These are phyloP conservation scores for Hippocampus zosterae DNA, from an alignment of 2,113 vertebrate genomes.

Conservation along the genomic window DNA sequence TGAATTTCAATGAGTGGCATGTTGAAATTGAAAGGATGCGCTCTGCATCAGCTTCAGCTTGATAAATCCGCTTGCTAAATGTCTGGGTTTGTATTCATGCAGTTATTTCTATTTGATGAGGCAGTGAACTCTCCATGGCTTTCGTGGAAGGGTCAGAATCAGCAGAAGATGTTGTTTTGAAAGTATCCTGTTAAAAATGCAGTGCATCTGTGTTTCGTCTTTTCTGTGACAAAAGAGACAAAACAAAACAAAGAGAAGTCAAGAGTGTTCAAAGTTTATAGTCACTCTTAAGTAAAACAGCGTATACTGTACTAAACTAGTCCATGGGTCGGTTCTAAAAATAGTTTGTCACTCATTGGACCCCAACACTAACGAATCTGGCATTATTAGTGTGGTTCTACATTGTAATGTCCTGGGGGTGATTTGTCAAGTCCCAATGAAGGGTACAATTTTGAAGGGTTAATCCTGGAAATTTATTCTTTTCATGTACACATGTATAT, in stretches of 20 bases:
- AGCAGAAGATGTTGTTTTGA: slow-evolving; percentile 12
- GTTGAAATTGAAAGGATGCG: slow-evolving; percentile 30
- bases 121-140: slow-evolving; percentile 10
- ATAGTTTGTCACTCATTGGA: too few species aligned
- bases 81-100: slow-evolving; percentile 21
- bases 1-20: slow-evolving; percentile 27
- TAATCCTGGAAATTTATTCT: background rate
- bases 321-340: too few species aligned
- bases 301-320: too few species aligned
- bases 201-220: background rate
- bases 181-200: slow-evolving; percentile 10
- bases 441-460: background rate
- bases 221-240: background rate
- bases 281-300: background rate
- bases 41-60: slow-evolving; percentile 8
- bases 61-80: slow-evolving; percentile 27
- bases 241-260: background rate
- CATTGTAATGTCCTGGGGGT: background rate
- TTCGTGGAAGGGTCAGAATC: slow-evolving; percentile 8
- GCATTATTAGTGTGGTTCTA: background rate
- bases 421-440: background rate
- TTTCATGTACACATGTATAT: background rate
- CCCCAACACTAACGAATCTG: too few species aligned
- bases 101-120: slow-evolving; percentile 31
- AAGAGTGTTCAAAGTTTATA: background rate